A percentile compares a stretch with the other conserved stretches of the same genome.
These are phyloP conservation scores for Campaea margaritaria DNA, from an alignment of 2,888 invertebrate species.

Conservation along the genomic window DNA sequence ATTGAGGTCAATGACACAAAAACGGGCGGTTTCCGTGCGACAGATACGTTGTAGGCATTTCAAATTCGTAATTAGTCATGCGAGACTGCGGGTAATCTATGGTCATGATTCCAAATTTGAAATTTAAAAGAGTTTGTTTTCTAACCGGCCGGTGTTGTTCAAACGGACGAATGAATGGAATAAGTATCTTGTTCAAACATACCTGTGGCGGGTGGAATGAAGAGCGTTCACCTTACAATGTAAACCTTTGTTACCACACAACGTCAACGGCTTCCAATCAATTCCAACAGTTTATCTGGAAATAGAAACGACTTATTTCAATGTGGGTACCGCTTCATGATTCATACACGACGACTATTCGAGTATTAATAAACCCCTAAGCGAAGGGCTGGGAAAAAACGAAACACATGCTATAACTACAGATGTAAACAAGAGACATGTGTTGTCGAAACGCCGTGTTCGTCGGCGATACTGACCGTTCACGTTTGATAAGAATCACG, in stretches of 20 bases:
- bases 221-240: constrained; percentile 81
- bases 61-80: constrained; percentile 70
- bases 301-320: constrained; percentile 81
- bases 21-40: constrained; percentile 68
- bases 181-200: constrained; percentile 65
- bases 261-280: constrained; percentile 79
- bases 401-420: constrained; percentile 72
- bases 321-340: constrained; percentile 72
- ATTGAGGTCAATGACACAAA: constrained; percentile 78
- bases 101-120: constrained; percentile 52
- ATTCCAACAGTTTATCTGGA: constrained; percentile 81
- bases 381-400: constrained; percentile 66
- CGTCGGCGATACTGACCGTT: constrained; percentile 74
- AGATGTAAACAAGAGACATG: constrained; percentile 77
- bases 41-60: constrained; percentile 66
- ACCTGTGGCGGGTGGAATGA: constrained; percentile 75
- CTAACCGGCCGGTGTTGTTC: constrained; percentile 43
- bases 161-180: constrained; percentile 48
- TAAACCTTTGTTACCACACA: constrained; percentile 80
- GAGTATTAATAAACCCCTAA: constrained; percentile 70
- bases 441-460: constrained; percentile 46
- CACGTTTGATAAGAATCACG: constrained; percentile 68
- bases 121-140: constrained; percentile 52
- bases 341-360: constrained; percentile 69
- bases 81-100: constrained; percentile 56